These are phyloP conservation scores for Altica lythri DNA, from an alignment of 2,888 invertebrate species.

Conservation along the genomic window DNA sequence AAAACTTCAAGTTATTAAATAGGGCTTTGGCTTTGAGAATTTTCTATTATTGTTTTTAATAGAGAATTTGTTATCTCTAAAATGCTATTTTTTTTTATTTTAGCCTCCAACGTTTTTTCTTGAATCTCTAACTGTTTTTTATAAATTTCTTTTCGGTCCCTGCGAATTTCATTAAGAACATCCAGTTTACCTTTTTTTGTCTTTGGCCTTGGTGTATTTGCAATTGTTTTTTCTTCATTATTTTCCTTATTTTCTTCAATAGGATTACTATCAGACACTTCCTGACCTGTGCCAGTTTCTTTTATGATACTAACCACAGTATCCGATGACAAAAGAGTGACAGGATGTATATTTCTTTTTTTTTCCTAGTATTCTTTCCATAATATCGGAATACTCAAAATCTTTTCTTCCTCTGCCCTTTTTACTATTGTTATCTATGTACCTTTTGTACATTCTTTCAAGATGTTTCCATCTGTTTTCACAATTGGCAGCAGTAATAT, in stretches of 20 bases:
- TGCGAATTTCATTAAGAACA: constrained; percentile 8
- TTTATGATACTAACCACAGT: constrained; percentile 6
- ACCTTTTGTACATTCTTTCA: constrained; percentile 13
- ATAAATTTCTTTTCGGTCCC: constrained; percentile 15
- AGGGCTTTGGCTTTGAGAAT: too few relatives aligned
- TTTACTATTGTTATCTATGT: constrained; percentile 14
- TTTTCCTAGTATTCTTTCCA: constrained; percentile 13
- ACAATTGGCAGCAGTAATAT: constrained; percentile 15
- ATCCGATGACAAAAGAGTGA: constrained; percentile 12
- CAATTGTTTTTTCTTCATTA: background rate
- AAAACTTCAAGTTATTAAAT: too few relatives aligned
- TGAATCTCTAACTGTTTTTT: too few relatives aligned
- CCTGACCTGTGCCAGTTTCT: background rate
- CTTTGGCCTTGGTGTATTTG: background rate
- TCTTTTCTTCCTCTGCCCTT: constrained; percentile 13
- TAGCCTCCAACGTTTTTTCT: too few relatives aligned
- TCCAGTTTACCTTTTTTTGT: too few relatives aligned
- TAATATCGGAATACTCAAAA: constrained; percentile 16
- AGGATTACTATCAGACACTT: background rate
- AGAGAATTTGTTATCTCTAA: too few relatives aligned
- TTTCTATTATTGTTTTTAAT: too few relatives aligned
- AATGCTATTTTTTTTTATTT: too few relatives aligned
- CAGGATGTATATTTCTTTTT: constrained; percentile 16
- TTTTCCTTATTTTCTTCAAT: constrained; percentile 1
- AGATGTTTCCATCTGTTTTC: constrained; percentile 15